phyloP scores from a whole-genome alignment of 2,113 vertebrate species.

The Stictonetta naevosa region DNA sequence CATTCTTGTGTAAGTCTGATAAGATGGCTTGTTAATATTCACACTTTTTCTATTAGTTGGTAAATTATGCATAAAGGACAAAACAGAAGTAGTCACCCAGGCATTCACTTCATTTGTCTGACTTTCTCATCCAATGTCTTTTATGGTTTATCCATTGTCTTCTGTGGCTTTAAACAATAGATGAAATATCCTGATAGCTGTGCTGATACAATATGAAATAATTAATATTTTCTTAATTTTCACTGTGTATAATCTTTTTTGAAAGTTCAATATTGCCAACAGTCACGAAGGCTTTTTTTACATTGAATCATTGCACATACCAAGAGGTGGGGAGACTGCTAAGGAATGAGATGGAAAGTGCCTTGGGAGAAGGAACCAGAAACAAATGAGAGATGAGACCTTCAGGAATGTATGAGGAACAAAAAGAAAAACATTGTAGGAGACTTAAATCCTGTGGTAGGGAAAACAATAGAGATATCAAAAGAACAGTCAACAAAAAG shows the following conservation, averaged over 20 bases:
- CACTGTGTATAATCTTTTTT: not conserved
- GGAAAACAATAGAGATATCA: not conserved
- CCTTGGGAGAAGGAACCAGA: not conserved
- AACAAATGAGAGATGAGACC: not conserved
- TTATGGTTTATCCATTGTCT: not conserved
- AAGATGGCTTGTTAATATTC: constrained; percentile 29
- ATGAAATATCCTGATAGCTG: not conserved
- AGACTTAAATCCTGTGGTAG: not conserved
- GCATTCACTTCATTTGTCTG: not conserved
- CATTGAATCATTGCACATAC: not conserved
- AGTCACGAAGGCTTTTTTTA: not conserved
- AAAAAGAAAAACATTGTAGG: not conserved
- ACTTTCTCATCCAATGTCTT: not conserved
- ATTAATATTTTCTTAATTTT: not conserved
- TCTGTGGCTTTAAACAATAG: not conserved
- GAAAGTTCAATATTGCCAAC: not conserved
- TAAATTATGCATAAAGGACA: constrained; percentile 64
- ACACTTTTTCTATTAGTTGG: not conserved
- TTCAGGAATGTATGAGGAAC: not conserved
- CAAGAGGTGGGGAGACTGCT: too few relatives aligned
- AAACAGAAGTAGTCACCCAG: constrained; percentile 27
- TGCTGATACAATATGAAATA: not conserved
- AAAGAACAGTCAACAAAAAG: not conserved
- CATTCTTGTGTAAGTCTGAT: not conserved
- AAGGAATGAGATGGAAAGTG: not conserved